Evolutionary conservation across 2,113 vertebrate genomes (phyloP).

Genomic region (Atractosteus spatula): DNA sequence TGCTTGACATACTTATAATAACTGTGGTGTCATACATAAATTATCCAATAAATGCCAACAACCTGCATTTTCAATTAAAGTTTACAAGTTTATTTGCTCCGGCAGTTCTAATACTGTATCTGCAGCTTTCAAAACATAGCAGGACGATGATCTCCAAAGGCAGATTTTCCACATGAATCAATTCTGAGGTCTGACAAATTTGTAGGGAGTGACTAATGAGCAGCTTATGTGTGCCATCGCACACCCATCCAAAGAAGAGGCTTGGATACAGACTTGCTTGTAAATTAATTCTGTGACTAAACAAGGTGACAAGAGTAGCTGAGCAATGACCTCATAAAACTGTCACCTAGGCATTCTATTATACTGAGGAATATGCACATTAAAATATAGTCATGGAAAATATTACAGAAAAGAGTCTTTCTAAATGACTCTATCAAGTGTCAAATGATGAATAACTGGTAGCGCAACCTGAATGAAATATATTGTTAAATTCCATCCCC

Average conservation of each 20-base stretch:
- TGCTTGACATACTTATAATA: no score
- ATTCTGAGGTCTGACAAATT: not conserved
- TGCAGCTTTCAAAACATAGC: not conserved
- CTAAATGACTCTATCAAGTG: slow-evolving; percentile 7
- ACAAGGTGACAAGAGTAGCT: slow-evolving; percentile 16
- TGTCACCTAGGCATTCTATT: slow-evolving; percentile 19
- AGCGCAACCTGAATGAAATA: not conserved
- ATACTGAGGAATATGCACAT: slow-evolving; percentile 13
- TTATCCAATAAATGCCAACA: no score
- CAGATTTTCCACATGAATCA: not conserved
- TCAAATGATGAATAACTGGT: slow-evolving; percentile 1
- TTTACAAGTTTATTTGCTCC: not conserved
- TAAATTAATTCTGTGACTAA: slow-evolving; percentile 19
- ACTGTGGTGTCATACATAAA: no score
- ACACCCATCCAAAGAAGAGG: not conserved
- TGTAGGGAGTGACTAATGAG: slow-evolving; percentile 9
- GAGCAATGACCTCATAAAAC: slow-evolving; percentile 25
- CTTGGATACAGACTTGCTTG: not conserved
- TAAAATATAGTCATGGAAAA: slow-evolving; percentile 13
- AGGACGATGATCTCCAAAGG: not conserved
- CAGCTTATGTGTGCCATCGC: not conserved
- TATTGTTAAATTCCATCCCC: not conserved
- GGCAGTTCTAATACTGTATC: not conserved
- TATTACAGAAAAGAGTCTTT: slow-evolving; percentile 12
- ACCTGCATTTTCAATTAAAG: not conserved